Evolutionary conservation across 2,113 vertebrate species (phyloP), one percentile per base, ranked within the genome.

Genomic region (Eira barbara): DNA sequence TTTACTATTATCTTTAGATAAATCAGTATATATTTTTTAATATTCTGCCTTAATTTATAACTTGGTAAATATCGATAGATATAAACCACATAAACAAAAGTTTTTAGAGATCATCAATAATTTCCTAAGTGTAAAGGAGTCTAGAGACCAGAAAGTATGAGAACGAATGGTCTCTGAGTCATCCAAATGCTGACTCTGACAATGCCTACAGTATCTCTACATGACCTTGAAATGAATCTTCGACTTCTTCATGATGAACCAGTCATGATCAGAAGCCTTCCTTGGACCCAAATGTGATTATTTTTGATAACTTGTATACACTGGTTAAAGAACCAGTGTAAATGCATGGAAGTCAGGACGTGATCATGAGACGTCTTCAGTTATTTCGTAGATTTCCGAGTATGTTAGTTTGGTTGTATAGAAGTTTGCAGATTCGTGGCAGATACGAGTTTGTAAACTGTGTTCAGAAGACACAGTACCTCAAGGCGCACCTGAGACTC

Each of bases 41-140:
- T 84, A 69, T 73, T 88, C 47, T 94, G 61, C 92, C 89, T 86
- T 88, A 74, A 79, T 92, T 90, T 96, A 69, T 94, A 80, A 93
- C 52, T 87, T 91, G 80, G 29, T 94, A 92, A 88, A 25, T 93
- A 79, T 63, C 7, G 10, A 36, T 79, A 90, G 14, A 52, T 74
- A 57, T 74, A 91, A 96, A 74, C 55, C 83, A 67, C 31, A 36
- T n/a, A 31, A 47, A 14, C 10, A 21, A 74, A 89, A 69, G 14
- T 34, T 79, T 83, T 69, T 25, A 3, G n/a, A n/a, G 31, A 6
- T 25, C 6, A 7, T 45, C 14, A 42, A 4, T 79, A 36, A 65
- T 59, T 93, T 93, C 20, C 85, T 91, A 57, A 85, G 36, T 36
- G 3, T 71, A 52, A 88, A 89, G 39, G 8, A 12, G 20, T 76